A percentile compares a stretch with the other conserved stretches of the same genome.
Conservation (phyloP, 2,797 vertebrate species). For the Danio kyathit region DNA sequence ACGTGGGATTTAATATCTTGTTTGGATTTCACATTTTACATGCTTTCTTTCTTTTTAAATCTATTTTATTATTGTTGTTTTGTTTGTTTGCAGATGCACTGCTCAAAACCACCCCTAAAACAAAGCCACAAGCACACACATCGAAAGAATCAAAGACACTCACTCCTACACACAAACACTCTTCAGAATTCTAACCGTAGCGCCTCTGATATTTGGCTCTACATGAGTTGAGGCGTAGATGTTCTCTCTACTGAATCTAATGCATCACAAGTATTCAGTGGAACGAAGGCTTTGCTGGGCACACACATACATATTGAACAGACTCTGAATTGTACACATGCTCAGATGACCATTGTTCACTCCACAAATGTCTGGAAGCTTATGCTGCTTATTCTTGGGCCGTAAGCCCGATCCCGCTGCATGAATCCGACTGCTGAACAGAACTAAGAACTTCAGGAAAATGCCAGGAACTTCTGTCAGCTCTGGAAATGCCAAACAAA, state of each 20-base stretch:
- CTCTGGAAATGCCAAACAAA: conserved; percentile 53
- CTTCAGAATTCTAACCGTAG: conserved; percentile 15
- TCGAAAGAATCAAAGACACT: neutral
- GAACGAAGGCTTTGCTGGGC: conserved; percentile 32
- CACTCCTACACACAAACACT: neutral
- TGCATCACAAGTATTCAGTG: conserved; percentile 42
- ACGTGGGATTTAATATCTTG: no score
- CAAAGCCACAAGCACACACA: neutral
- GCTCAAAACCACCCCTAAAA: neutral
- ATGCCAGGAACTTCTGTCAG: conserved; percentile 49
- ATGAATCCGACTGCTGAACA: conserved; percentile 47
- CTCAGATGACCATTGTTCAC: conserved; percentile 44
- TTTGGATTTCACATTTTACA: neutral
- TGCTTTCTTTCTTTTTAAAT: neutral
- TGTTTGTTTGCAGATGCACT: neutral
- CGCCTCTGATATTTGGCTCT: conserved; percentile 27
- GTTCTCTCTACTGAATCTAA: conserved; percentile 37
- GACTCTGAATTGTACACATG: conserved; percentile 30
- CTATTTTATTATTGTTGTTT: neutral
- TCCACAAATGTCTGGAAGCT: conserved; percentile 40
- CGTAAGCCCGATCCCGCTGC: conserved; percentile 26
- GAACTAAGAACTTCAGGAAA: conserved; percentile 37
- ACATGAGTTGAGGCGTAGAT: conserved; percentile 23
- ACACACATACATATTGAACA: conserved; percentile 52
- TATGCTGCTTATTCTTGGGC: conserved; percentile 50